A percentile compares a stretch with the other conserved stretches of the same genome.
Evolutionary conservation across 2,113 vertebrate genomes (phyloP).

Genomic region (Pelodiscus sinensis): DNA sequence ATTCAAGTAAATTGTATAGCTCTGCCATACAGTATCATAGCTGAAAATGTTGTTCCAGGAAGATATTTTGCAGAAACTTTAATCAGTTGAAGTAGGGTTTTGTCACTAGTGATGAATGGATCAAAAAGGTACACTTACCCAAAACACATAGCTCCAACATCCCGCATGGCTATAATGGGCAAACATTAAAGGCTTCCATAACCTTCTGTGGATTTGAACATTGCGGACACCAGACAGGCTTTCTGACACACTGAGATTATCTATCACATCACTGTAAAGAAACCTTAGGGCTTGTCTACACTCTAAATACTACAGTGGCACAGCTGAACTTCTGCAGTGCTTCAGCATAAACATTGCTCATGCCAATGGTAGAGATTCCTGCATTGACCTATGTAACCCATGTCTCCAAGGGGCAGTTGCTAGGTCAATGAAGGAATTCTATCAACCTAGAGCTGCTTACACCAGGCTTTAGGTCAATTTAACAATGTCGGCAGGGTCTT

Average conservation of each 20-base stretch:
- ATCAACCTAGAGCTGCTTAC: too few species aligned
- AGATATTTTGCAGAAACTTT: slow-evolving; percentile 23
- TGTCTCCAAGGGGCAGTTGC: too few species aligned
- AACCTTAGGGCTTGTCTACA: background rate
- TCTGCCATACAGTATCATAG: background rate
- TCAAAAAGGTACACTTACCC: background rate
- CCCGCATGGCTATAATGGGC: background rate
- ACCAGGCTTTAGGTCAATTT: too few species aligned
- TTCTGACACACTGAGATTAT: background rate
- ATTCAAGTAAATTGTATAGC: background rate
- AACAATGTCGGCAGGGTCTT: too few species aligned
- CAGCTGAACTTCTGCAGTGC: too few species aligned
- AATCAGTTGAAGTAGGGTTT: slow-evolving; percentile 10
- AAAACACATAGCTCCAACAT: too few species aligned
- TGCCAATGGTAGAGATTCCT: too few species aligned
- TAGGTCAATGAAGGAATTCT: too few species aligned
- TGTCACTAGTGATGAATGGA: background rate
- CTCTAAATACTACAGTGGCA: too few species aligned
- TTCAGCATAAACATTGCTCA: too few species aligned
- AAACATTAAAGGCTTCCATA: background rate
- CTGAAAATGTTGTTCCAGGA: background rate
- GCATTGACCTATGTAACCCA: too few species aligned
- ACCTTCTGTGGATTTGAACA: background rate
- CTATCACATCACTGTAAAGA: background rate
- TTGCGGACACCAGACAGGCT: background rate